phyloP scores from a whole-genome alignment of 2,113 vertebrate genomes.

The Triplophysa rosa region DNA sequence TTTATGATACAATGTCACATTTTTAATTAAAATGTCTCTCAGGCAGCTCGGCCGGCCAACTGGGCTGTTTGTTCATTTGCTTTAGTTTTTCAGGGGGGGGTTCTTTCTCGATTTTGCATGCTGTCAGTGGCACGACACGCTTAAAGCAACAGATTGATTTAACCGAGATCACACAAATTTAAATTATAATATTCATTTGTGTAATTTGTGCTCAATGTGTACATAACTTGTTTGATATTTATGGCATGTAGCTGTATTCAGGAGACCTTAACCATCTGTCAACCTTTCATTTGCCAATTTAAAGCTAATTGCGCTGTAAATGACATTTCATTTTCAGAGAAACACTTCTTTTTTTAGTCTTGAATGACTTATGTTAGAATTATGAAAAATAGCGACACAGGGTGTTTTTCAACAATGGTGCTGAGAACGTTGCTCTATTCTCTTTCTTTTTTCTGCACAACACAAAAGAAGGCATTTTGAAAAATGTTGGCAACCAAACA shows the following conservation, averaged over 20 bases:
- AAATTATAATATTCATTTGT: conserved; percentile 61
- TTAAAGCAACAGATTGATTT: conserved; percentile 53
- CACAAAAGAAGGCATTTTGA: no score
- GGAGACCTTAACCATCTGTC: conserved; percentile 56
- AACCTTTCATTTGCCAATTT: conserved; percentile 59
- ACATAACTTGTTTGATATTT: conserved; percentile 51
- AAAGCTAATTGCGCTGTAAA: conserved; percentile 59
- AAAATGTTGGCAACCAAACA: no score
- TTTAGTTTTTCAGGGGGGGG: conserved; percentile 48
- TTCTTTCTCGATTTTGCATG: conserved; percentile 33
- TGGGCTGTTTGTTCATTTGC: conserved; percentile 63
- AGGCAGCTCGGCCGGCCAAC: conserved; percentile 59
- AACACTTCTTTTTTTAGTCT: conserved; percentile 8
- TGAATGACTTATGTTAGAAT: conserved; percentile 64
- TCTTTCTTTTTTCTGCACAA: no score
- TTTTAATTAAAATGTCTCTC: conserved; percentile 72
- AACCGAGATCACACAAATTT: conserved; percentile 34
- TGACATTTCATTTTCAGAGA: conserved; percentile 26
- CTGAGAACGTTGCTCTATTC: no score
- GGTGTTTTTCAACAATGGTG: no score
- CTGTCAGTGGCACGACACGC: conserved; percentile 60
- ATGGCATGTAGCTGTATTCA: conserved; percentile 35
- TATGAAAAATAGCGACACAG: conserved; percentile 42
- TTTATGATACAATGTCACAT: conserved; percentile 75
- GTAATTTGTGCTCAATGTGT: conserved; percentile 60